These are phyloP conservation scores for Anguilla marmorata DNA, from an alignment of 2,797 vertebrate genomes.

Conservation along the genomic window DNA sequence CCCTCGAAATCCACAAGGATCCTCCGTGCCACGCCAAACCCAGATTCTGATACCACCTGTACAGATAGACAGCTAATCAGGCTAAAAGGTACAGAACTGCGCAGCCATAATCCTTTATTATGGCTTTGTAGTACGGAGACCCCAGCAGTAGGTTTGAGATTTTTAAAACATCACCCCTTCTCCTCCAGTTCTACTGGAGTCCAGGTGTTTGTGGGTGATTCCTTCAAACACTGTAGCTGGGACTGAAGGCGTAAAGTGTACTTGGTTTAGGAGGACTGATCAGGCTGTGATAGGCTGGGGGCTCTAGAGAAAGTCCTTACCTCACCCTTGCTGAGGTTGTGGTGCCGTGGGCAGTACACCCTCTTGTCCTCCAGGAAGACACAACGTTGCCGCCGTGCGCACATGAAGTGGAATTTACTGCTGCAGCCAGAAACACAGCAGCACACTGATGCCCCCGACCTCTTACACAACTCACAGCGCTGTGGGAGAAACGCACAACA, in stretches of 20 bases:
- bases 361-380: constrained; percentile 97
- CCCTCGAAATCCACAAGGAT: constrained; percentile 95
- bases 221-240: background rate
- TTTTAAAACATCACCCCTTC: background rate
- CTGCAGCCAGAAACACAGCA: constrained; percentile 94
- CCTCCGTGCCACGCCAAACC: constrained; percentile 93
- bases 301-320: constrained; percentile 58
- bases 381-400: constrained; percentile 90
- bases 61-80: constrained; percentile 27
- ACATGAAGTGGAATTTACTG: constrained; percentile 98
- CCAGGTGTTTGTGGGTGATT: background rate
- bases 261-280: background rate
- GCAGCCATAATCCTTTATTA: background rate
- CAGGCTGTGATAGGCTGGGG: background rate
- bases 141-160: too few relatives aligned
- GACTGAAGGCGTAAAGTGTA: background rate
- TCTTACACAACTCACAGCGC: constrained; percentile 92
- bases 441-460: constrained; percentile 89
- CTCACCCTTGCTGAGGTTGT: constrained; percentile 92
- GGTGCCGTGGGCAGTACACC: constrained; percentile 94
- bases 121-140: background rate
- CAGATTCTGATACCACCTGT: constrained; percentile 89
- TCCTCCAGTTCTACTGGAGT: constrained; percentile 24
- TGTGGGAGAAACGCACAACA: constrained; percentile 51
- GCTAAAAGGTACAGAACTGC: background rate